Percentiles rank a stretch among this genome's conserved stretches.
Evolutionary conservation across 2,888 invertebrate species (phyloP).

Genomic region (Drosophila nigricruria): DNA sequence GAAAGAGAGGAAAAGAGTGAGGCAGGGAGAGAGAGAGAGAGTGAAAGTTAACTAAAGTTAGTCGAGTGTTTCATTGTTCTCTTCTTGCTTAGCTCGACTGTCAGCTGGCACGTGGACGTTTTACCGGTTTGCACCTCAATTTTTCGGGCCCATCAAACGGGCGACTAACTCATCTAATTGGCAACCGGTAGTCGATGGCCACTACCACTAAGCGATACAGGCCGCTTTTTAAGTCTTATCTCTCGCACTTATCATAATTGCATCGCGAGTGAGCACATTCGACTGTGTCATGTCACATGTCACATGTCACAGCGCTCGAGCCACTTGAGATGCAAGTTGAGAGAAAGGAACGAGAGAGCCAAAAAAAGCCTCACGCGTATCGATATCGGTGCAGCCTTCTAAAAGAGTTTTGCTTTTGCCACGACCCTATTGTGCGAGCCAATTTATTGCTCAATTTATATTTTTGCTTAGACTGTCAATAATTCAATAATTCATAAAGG

Average conservation of each 20-base stretch:
- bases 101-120: slow-evolving; percentile 55
- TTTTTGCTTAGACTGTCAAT: slow-evolving; percentile 78
- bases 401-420: background rate
- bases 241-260: slow-evolving; percentile 48
- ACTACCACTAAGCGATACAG: slow-evolving; percentile 27
- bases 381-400: slow-evolving; percentile 48
- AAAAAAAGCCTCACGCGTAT: slow-evolving; percentile 69
- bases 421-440: background rate
- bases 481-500: slow-evolving; percentile 75
- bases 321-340: slow-evolving; percentile 3
- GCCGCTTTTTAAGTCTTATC: slow-evolving; percentile 40
- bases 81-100: background rate
- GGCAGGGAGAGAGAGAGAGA: background rate
- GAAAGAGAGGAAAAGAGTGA: background rate
- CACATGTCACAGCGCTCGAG: slow-evolving; percentile 55
- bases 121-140: slow-evolving; percentile 50
- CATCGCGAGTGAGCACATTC: slow-evolving; percentile 28
- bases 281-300: slow-evolving; percentile 76
- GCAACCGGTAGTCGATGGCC: slow-evolving; percentile 12
- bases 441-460: slow-evolving; percentile 77
- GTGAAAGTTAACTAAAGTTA: background rate
- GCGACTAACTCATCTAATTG: slow-evolving; percentile 72
- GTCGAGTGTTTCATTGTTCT: background rate
- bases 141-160: slow-evolving; percentile 66
- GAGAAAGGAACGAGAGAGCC: background rate